These are phyloP conservation scores for Brenthis hecate DNA, from an alignment of 2,888 invertebrate genomes.

Conservation along the genomic window DNA sequence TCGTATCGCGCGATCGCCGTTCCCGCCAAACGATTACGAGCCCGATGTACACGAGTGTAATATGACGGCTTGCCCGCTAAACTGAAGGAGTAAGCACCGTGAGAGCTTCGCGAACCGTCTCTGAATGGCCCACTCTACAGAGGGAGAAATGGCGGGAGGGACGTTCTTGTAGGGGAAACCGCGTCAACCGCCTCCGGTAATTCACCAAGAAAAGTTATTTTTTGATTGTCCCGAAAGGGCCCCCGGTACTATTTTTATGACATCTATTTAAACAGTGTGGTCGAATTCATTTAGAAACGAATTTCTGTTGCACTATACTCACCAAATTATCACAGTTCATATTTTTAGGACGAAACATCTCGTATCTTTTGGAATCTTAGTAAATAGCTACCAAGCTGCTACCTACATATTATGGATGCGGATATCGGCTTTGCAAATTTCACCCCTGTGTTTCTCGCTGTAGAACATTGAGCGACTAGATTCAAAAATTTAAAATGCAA, in stretches of 20 bases:
- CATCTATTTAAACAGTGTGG: neutral
- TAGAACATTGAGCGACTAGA: conserved; percentile 6
- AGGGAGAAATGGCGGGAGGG: conserved; percentile 79
- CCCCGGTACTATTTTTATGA: conserved; percentile 28
- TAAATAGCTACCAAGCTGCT: too few species aligned
- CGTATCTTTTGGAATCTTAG: too few species aligned
- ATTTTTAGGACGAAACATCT: too few species aligned
- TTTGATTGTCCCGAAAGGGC: conserved; percentile 66
- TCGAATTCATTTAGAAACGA: neutral
- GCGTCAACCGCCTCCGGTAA: conserved; percentile 77
- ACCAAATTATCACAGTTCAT: too few species aligned
- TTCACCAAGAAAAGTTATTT: conserved; percentile 81
- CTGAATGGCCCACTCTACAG: conserved; percentile 76
- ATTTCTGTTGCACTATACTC: too few species aligned
- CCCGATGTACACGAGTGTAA: conserved; percentile 61
- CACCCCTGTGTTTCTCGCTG: too few species aligned
- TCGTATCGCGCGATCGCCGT: conserved; percentile 53
- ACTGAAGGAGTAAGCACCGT: conserved; percentile 70
- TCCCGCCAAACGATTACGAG: conserved; percentile 65
- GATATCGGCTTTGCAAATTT: too few species aligned
- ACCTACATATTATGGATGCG: too few species aligned
- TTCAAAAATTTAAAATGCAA: conserved; percentile 12
- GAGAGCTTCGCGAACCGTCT: conserved; percentile 79
- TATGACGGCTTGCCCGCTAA: conserved; percentile 74
- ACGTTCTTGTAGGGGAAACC: conserved; percentile 77